Conservation (phyloP, 2,888 invertebrate species). For the Eupeodes latifasciatus region DNA sequence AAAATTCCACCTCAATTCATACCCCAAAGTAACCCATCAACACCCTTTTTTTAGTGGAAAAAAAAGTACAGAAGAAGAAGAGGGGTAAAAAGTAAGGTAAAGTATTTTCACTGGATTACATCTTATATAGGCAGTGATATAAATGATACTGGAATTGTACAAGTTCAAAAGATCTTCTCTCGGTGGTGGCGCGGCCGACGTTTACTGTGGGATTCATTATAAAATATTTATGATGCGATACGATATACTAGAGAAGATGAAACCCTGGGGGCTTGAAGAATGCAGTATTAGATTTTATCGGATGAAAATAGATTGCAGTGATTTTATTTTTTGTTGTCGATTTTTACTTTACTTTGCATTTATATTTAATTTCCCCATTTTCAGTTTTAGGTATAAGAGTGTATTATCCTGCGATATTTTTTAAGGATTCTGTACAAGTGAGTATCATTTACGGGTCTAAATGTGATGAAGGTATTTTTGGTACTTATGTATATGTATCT, state of each 20-base stretch:
- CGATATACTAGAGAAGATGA: not conserved
- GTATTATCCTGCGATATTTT: not conserved
- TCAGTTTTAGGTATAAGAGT: not conserved
- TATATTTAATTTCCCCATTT: constrained; percentile 8
- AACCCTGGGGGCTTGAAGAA: constrained; percentile 36
- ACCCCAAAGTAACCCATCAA: constrained; percentile 52
- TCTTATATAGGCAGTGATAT: not conserved
- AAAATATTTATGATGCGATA: constrained; percentile 57
- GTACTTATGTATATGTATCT: no score
- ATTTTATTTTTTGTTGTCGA: constrained; percentile 30
- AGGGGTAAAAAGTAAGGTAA: not conserved
- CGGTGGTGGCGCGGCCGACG: not conserved
- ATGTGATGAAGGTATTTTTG: no score
- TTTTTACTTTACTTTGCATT: not conserved
- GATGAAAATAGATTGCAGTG: constrained; percentile 58
- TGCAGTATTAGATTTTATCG: constrained; percentile 52
- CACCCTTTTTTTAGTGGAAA: constrained; percentile 48
- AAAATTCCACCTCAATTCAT: constrained; percentile 31
- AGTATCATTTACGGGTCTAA: not conserved
- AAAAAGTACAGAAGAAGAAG: constrained; percentile 12
- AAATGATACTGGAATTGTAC: constrained; percentile 1
- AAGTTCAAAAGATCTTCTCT: constrained; percentile 20
- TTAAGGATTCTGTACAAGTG: not conserved
- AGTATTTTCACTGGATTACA: constrained; percentile 24
- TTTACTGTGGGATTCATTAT: constrained; percentile 65